Base-by-base conservation (phyloP, 2,888 invertebrate species). In the Lycaena phlaeas region DNA sequence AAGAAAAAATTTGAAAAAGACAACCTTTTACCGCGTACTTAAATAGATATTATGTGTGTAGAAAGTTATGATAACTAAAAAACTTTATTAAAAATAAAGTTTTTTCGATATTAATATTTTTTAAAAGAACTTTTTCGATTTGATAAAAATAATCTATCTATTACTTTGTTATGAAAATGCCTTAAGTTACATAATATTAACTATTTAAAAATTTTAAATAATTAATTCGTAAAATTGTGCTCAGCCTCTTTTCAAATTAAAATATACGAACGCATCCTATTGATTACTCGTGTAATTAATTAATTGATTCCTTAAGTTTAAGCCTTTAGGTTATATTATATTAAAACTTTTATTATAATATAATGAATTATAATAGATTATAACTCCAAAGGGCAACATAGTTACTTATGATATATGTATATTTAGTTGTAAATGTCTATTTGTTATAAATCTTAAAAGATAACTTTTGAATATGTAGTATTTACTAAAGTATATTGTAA, bases 371-470 rank as follows among this genome's bases (percentile, higher is more conserved):
- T 10, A 37, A 14, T 30, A 6, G 45, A 36, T 42, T n/a, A 22
- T 9, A 9, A 42, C 51, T 56, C 53, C 53, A 50, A 50, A 52
- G 45, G 54, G 52, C 54, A 53, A 48, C 46, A 51, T 45, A 51
- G 47, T 46, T 46, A 51, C 50, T 52, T 54, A 50, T 44, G 38
- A 51, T 47, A 50, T 53, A 50, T 48, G 51, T 48, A 53, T 52
- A 53, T 51, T 45, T 44, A 46, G 47, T 45, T 43, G 48, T 45
- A 48, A 46, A 50, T n/a, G 48, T 42, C 38, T 45, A 48, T 55
- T 36, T 25, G 18, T 14, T 22, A 25, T 31, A 25, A 26, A 22
- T 25, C 14, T 22, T 28, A 26, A 26, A 30, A 22, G 14, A 39
- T 26, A 39, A 30, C 10, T 22, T 5, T 22, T 22, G 5, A 22